These are phyloP conservation scores for Gorsachius goisagi DNA, from an alignment of 2,113 vertebrate genomes.

Conservation along the genomic window DNA sequence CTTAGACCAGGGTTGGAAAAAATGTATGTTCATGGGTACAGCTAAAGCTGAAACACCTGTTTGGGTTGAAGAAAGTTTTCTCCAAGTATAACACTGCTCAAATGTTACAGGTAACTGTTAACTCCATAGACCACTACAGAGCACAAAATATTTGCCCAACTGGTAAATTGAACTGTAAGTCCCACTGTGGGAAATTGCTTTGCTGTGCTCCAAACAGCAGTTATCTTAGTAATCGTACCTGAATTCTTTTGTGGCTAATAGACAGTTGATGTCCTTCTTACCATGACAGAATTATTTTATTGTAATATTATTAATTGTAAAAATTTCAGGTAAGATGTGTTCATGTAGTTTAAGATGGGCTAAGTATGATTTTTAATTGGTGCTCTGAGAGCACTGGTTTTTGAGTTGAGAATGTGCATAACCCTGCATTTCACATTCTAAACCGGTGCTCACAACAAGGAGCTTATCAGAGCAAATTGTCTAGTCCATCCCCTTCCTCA, in stretches of 20 bases:
- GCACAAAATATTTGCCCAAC: constrained; percentile 83
- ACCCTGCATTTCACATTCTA: constrained; percentile 79
- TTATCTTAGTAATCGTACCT: constrained; percentile 83
- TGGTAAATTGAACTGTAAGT: constrained; percentile 86
- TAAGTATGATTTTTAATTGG: constrained; percentile 72
- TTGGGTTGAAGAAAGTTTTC: constrained; percentile 75
- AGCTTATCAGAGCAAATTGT: constrained; percentile 87
- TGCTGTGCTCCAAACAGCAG: constrained; percentile 83
- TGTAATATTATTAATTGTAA: constrained; percentile 68
- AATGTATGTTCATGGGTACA: constrained; percentile 1
- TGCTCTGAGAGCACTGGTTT: not conserved
- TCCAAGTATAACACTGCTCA: constrained; percentile 70
- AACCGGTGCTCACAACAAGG: constrained; percentile 81
- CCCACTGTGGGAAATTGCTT: constrained; percentile 85
- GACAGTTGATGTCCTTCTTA: constrained; percentile 71
- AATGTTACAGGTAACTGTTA: constrained; percentile 79
- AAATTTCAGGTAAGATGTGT: not conserved
- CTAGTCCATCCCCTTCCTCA: constrained; percentile 86
- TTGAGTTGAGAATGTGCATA: constrained; percentile 67
- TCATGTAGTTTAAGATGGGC: constrained; percentile 4
- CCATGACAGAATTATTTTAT: constrained; percentile 67
- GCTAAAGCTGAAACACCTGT: constrained; percentile 58
- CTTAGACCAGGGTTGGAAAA: not conserved
- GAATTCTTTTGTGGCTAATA: constrained; percentile 82
- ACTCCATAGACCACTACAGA: constrained; percentile 79